Evolutionary conservation across 2,888 invertebrate species (phyloP).

Genomic region (Sicus ferrugineus): DNA sequence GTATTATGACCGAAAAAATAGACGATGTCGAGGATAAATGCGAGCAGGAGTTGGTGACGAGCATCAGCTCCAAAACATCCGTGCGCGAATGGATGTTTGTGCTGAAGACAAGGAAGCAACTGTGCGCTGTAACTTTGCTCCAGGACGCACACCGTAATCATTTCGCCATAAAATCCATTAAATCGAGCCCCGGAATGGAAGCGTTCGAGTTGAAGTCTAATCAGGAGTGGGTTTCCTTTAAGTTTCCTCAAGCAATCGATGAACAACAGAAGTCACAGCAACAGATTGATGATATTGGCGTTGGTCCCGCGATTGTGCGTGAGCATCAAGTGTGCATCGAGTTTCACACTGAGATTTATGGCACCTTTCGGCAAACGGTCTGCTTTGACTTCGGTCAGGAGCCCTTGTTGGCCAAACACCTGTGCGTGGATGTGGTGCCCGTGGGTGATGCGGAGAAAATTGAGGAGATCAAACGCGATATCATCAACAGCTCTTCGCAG

Average conservation of each 20-base stretch:
- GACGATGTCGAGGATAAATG: slow-evolving; percentile 70
- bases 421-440: slow-evolving; percentile 81
- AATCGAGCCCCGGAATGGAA: slow-evolving; percentile 45
- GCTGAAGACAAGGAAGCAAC: slow-evolving; percentile 66
- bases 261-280: slow-evolving; percentile 34
- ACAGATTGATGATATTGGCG: slow-evolving; percentile 22
- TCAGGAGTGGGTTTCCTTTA: slow-evolving; percentile 67
- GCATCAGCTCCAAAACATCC: slow-evolving; percentile 71
- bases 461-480: slow-evolving; percentile 71
- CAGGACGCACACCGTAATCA: slow-evolving; percentile 76
- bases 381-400: slow-evolving; percentile 78
- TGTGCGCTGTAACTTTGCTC: slow-evolving; percentile 73
- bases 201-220: slow-evolving; percentile 65
- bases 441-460: slow-evolving; percentile 72
- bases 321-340: slow-evolving; percentile 68
- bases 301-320: slow-evolving; percentile 40
- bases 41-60: slow-evolving; percentile 69
- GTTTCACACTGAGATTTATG: slow-evolving; percentile 77
- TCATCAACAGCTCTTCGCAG: slow-evolving; percentile 70
- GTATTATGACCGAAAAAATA: slow-evolving; percentile 71
- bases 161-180: slow-evolving; percentile 70
- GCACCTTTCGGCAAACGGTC: slow-evolving; percentile 78
- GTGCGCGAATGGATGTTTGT: slow-evolving; percentile 71
- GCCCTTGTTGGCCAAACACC: slow-evolving; percentile 71
- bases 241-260: slow-evolving; percentile 35